phyloP scores from a whole-genome alignment of 2,888 invertebrate genomes.

The Slavum lentiscoides region DNA sequence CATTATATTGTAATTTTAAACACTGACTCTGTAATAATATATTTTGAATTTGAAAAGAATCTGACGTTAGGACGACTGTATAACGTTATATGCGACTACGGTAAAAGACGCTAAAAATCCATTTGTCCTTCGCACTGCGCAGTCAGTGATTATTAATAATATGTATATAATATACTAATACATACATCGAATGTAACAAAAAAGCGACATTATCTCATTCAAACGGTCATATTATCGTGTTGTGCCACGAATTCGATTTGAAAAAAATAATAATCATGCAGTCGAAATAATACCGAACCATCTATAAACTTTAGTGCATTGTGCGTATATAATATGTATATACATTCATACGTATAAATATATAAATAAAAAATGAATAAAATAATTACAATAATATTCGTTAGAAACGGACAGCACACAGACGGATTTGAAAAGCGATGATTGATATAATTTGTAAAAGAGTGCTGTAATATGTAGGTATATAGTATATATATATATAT shows the following conservation, averaged over 20 bases:
- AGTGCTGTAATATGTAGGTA: no score
- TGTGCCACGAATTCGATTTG: not conserved
- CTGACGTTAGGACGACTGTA: no score
- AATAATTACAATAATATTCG: not conserved
- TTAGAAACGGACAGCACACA: not conserved
- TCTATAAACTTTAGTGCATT: no score
- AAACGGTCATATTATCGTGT: not conserved
- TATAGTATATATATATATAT: no score
- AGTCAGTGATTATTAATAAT: constrained; percentile 2
- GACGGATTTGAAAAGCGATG: not conserved
- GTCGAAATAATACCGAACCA: not conserved
- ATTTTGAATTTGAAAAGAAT: no score
- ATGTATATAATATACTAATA: no score
- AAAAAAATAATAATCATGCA: not conserved
- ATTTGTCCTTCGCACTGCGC: no score
- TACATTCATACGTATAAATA: no score
- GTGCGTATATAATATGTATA: not conserved
- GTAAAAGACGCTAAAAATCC: not conserved
- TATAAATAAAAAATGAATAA: not conserved
- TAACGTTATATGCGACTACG: not conserved
- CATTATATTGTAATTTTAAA: no score
- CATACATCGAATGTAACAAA: not conserved
- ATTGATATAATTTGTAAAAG: constrained; percentile 2
- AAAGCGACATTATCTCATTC: not conserved
- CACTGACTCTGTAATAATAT: no score